Evolutionary conservation across 2,797 vertebrate genomes (phyloP).

Genomic region (Lacerta agilis): DNA sequence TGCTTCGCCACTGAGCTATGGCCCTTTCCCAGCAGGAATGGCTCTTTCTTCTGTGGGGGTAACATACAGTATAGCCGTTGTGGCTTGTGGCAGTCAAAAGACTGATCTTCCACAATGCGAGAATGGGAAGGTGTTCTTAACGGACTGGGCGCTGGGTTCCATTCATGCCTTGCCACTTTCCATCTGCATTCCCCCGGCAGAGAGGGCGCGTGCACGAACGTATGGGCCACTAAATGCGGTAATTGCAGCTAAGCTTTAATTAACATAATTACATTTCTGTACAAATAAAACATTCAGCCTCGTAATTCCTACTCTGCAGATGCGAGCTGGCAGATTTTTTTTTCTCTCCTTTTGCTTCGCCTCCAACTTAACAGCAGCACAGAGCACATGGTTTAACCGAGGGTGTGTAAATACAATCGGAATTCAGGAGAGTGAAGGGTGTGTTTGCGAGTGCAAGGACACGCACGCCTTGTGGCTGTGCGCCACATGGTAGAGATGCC

Average conservation of each 20-base stretch:
- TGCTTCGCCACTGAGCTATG: too few species aligned
- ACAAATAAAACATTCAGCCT: conserved; percentile 60
- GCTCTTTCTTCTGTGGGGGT: too few species aligned
- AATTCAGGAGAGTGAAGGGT: not conserved
- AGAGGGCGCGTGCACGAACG: not conserved
- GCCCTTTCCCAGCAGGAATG: too few species aligned
- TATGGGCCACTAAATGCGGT: conserved; percentile 60
- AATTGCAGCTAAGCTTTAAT: conserved; percentile 69
- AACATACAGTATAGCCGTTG: too few species aligned
- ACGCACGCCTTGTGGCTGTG: not conserved
- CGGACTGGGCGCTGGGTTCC: too few species aligned
- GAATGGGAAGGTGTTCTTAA: too few species aligned
- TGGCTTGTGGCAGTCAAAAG: too few species aligned
- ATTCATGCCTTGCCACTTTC: too few species aligned
- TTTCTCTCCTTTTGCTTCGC: not conserved
- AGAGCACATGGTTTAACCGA: not conserved
- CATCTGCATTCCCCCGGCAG: not conserved
- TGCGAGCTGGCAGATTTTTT: conserved; percentile 13
- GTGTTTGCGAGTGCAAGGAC: too few species aligned
- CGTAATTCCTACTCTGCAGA: conserved; percentile 45
- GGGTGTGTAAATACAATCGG: not conserved
- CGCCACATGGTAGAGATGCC: not conserved
- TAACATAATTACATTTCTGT: conserved; percentile 66
- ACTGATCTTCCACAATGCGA: too few species aligned
- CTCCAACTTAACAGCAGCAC: not conserved